phyloP scores from a whole-genome alignment of 2,888 invertebrate genomes.

The Drosophila pseudotalamancana region DNA sequence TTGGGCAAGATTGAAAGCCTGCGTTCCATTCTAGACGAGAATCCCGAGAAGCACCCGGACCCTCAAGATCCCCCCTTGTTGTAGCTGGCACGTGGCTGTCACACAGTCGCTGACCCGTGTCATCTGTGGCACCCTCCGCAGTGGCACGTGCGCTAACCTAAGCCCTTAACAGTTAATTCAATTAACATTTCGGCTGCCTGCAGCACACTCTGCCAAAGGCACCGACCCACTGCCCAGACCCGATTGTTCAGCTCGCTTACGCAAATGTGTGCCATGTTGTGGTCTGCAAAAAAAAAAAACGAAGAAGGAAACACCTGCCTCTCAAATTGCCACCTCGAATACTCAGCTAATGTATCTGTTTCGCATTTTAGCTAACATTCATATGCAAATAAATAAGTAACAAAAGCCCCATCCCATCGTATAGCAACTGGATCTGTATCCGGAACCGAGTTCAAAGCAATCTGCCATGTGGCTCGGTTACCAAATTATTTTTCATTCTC shows the following conservation, averaged over 20 bases:
- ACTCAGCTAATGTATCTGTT: conserved; percentile 9
- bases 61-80: conserved; percentile 16
- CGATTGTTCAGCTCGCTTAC: conserved; percentile 19
- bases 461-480: conserved; percentile 34
- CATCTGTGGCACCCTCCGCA: conserved; percentile 19
- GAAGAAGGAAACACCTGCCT: conserved; percentile 20
- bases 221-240: no score
- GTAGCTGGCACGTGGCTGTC: conserved; percentile 22
- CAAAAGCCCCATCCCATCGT: conserved; percentile 33
- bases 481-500: conserved; percentile 37
- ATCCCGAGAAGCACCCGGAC: conserved; percentile 18
- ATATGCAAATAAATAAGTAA: conserved; percentile 69
- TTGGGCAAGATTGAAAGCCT: conserved; percentile 86
- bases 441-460: conserved; percentile 58
- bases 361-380: conserved; percentile 18
- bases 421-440: not conserved
- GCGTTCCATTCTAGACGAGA: conserved; percentile 28
- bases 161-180: conserved; percentile 66
- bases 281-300: not conserved
- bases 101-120: conserved; percentile 49
- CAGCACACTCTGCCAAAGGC: not conserved
- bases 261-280: conserved; percentile 8
- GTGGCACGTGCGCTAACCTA: conserved; percentile 55
- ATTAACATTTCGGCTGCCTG: conserved; percentile 49
- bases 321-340: conserved; percentile 8